Conservation (phyloP, 2,888 invertebrate species). For the Danaus chrysippus region DNA sequence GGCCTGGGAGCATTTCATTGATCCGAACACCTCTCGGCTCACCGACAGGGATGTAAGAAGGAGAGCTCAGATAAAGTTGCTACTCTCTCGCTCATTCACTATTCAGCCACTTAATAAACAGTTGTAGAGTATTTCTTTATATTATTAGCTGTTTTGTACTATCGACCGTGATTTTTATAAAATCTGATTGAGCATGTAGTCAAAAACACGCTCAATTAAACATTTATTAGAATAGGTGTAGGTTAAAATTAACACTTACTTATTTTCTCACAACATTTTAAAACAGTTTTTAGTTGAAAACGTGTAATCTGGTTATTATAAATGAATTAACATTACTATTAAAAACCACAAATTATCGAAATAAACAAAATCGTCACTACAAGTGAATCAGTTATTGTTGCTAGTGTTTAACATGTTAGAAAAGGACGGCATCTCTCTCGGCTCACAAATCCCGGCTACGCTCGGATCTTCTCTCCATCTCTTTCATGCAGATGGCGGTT, state of each 20-base stretch:
- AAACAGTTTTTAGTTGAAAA: too few relatives aligned
- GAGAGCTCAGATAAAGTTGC: slow-evolving; percentile 38
- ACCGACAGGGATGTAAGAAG: slow-evolving; percentile 59
- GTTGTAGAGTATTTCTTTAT: slow-evolving; percentile 2
- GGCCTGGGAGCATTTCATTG: slow-evolving; percentile 75
- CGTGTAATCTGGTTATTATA: too few relatives aligned
- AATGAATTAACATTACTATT: too few relatives aligned
- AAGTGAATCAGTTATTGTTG: slow-evolving; percentile 10
- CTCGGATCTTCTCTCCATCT: slow-evolving; percentile 45
- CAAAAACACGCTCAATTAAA: not conserved
- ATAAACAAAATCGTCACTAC: slow-evolving; percentile 4
- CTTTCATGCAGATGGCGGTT: slow-evolving; percentile 48
- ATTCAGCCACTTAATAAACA: slow-evolving; percentile 8
- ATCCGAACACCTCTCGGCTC: slow-evolving; percentile 71
- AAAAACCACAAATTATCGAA: not conserved
- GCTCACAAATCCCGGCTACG: slow-evolving; percentile 41
- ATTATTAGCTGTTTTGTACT: not conserved
- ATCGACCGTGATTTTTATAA: not conserved
- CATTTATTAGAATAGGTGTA: not conserved
- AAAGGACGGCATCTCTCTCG: slow-evolving; percentile 39
- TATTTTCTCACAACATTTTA: too few relatives aligned
- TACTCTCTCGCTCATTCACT: slow-evolving; percentile 39
- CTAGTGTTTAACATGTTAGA: slow-evolving; percentile 31
- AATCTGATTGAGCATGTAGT: not conserved
- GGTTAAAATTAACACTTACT: too few relatives aligned